Evolutionary conservation across 2,113 vertebrate species (phyloP), one percentile per base, ranked within the genome.

Genomic region (Lonchura striata): DNA sequence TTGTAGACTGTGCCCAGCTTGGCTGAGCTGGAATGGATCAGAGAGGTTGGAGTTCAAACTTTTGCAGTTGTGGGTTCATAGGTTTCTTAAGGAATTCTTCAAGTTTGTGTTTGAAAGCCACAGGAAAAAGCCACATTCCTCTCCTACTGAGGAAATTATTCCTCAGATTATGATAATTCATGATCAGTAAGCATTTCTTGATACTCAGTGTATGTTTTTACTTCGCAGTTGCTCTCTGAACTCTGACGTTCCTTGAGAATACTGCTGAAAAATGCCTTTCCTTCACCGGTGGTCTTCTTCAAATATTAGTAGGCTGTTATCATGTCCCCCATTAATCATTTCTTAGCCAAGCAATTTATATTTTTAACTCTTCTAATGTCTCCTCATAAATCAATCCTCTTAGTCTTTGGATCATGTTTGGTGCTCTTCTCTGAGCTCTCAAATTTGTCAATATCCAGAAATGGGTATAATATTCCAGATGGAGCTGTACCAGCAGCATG

Each of bases 361-460:
- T 94, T 90, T 93, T 95, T 95, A 90, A 72, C 69, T 93, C 69
- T 86, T 93, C 49, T 68, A 84, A 86, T 93, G 28, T 94, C 33
- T 78, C 16, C 53, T 94, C 72, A 92, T 90, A 94, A 92, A 93
- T 93, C 88, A 95, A 5, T 79, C 41, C 19, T 75, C 19, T 53
- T 82, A 75, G 72, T 56, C 69, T 90, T 86, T 78, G 76, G 86
- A 91, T 95, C 69, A 84, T 78, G n/a, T 88, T 94, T 78, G 76
- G n/a, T 77, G 39, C 61, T 93, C 52, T 94, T 90, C 82, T 88
- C 57, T 69, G 92, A 96, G 90, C 68, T 64, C 75, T 71, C 47
- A 80, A 81, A 76, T 92, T 86, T 94, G 72, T 84, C 79, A 90
- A 53, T 72, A 95, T 76, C 53, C 49, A 93, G 61, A 86, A 86